A percentile compares a stretch with the other conserved stretches of the same genome.
Evolutionary conservation across 1,140 invertebrate genomes (phyloP).

Genomic region (Drosophila sulfurigaster): DNA sequence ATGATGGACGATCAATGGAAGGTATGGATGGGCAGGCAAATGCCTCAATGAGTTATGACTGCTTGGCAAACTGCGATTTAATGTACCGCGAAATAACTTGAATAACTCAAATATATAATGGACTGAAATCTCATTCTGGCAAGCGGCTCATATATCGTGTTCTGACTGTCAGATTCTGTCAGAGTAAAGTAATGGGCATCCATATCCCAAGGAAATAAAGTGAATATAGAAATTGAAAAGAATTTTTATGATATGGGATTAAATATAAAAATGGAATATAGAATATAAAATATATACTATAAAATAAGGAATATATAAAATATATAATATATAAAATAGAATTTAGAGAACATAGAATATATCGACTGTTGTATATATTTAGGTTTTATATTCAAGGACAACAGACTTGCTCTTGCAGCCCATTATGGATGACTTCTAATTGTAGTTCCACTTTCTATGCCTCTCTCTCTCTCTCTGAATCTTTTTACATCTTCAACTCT

Average conservation of each 20-base stretch:
- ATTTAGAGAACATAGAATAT: not conserved
- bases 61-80: constrained; percentile 40
- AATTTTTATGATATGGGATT: not conserved
- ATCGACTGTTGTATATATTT: not conserved
- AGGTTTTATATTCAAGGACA: not conserved
- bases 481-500: not conserved
- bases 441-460: constrained; percentile 11
- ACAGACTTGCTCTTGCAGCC: not conserved
- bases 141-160: constrained; percentile 45
- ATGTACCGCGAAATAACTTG: constrained; percentile 75
- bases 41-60: constrained; percentile 56
- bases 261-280: not conserved
- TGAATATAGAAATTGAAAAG: not conserved
- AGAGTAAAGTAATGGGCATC: not conserved
- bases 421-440: constrained; percentile 15
- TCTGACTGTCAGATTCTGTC: not conserved
- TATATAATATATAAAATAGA: not conserved
- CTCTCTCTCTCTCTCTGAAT: not conserved
- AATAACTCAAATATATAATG: constrained; percentile 60
- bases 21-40: constrained; percentile 30
- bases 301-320: no score
- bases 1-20: constrained; percentile 24
- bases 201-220: not conserved
- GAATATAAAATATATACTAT: no score
- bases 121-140: constrained; percentile 27